A percentile compares a stretch with the other conserved stretches of the same genome.
Evolutionary conservation across 1,140 invertebrate species (phyloP).

Genomic region (Akabosia matsudoensis): DNA sequence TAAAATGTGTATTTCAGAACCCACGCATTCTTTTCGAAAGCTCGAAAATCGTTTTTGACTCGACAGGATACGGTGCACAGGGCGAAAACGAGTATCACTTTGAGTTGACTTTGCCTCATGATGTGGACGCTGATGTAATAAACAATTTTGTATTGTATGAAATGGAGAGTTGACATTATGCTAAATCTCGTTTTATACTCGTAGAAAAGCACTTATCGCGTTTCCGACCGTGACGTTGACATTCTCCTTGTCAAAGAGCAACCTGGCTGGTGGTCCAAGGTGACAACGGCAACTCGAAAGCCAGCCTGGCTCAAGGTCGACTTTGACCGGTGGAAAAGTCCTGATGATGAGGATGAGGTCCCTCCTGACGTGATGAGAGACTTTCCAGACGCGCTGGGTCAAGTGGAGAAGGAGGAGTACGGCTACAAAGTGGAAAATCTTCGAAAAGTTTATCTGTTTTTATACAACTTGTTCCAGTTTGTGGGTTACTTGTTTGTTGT

Average conservation of each 20-base stretch:
- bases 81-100: conserved; percentile 63
- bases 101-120: conserved; percentile 65
- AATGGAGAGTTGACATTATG: background rate
- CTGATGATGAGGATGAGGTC: conserved; percentile 64
- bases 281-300: conserved; percentile 73
- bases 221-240: conserved; percentile 73
- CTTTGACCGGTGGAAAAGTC: conserved; percentile 77
- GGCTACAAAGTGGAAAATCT: conserved; percentile 76
- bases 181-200: conserved; percentile 16
- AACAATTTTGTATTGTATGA: no score
- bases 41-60: conserved; percentile 49
- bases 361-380: conserved; percentile 62
- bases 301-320: conserved; percentile 86
- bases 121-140: conserved; percentile 67
- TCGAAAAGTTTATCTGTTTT: conserved; percentile 78
- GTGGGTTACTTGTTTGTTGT: conserved; percentile 79
- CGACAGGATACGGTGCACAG: conserved; percentile 51
- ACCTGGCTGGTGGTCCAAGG: conserved; percentile 74
- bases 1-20: conserved; percentile 49
- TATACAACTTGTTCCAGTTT: conserved; percentile 90
- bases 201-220: conserved; percentile 57
- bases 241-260: conserved; percentile 68
- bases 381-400: conserved; percentile 72
- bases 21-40: conserved; percentile 52
- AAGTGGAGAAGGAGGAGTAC: conserved; percentile 72